phyloP scores from a whole-genome alignment of 2,797 vertebrate species.

The Propithecus perrieri region DNA sequence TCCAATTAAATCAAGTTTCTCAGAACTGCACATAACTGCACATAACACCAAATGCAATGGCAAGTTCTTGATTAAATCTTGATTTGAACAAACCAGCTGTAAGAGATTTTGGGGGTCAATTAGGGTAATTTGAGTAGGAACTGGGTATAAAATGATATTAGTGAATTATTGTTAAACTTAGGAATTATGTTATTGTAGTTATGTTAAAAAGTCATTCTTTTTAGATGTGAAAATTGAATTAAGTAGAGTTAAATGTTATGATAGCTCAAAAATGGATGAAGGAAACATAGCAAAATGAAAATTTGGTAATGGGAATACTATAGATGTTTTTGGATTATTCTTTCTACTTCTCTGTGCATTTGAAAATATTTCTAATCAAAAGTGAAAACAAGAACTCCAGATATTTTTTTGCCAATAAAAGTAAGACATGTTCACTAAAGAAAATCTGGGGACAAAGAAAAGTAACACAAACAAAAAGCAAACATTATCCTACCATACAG shows the following conservation, averaged over 20 bases:
- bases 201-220: slow-evolving; percentile 3
- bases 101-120: not conserved
- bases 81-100: not conserved
- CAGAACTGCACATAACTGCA: not conserved
- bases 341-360: not conserved
- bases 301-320: not conserved
- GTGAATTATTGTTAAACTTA: not conserved
- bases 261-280: slow-evolving; percentile 47
- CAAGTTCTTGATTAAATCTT: not conserved
- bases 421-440: not conserved
- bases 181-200: not conserved
- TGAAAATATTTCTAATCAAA: slow-evolving; percentile 43
- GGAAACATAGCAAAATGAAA: slow-evolving; percentile 1
- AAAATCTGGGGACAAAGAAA: slow-evolving; percentile 4
- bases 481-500: not conserved
- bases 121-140: not conserved
- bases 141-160: not conserved
- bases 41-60: not conserved
- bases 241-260: slow-evolving; percentile 1
- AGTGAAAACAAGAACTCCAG: not conserved
- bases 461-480: not conserved
- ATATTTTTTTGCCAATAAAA: not conserved
- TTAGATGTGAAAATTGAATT: slow-evolving; percentile 28
- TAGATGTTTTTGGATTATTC: not conserved
- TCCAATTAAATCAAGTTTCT: not conserved